These are phyloP conservation scores for Colius striatus DNA, from an alignment of 2,113 vertebrate genomes.

Conservation along the genomic window DNA sequence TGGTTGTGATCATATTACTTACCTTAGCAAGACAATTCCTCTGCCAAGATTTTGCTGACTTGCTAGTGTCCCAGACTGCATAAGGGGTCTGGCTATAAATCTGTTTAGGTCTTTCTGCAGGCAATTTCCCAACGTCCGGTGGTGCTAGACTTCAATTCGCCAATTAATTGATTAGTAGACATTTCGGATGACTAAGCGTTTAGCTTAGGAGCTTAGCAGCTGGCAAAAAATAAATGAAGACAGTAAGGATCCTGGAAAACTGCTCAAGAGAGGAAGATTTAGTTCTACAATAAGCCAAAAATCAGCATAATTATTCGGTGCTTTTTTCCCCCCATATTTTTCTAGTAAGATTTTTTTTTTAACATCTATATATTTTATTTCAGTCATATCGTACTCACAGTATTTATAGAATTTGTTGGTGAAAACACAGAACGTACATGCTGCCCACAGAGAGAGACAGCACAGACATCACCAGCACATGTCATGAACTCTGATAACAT, in stretches of 20 bases:
- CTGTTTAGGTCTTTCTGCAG: neutral
- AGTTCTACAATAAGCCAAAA: neutral
- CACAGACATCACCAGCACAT: neutral
- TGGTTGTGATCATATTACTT: neutral
- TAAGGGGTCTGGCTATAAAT: neutral
- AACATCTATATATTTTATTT: neutral
- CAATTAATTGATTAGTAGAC: neutral
- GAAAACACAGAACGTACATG: neutral
- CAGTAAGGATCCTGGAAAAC: neutral
- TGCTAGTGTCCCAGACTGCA: neutral
- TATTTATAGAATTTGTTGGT: neutral
- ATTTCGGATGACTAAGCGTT: neutral
- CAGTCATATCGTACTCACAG: neutral
- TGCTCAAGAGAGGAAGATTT: neutral
- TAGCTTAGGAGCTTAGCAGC: neutral
- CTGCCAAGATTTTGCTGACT: neutral
- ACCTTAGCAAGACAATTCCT: neutral
- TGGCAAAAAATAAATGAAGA: neutral
- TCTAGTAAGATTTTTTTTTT: neutral
- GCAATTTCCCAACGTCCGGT: neutral
- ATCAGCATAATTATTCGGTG: neutral
- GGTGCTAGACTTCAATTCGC: neutral
- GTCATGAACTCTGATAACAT: accelerated
- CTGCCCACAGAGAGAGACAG: neutral
- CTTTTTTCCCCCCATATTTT: neutral